A percentile compares a stretch with the other conserved stretches of the same genome.
phyloP scores from a whole-genome alignment of 2,797 vertebrate genomes.

The Erpetoichthys calabaricus region DNA sequence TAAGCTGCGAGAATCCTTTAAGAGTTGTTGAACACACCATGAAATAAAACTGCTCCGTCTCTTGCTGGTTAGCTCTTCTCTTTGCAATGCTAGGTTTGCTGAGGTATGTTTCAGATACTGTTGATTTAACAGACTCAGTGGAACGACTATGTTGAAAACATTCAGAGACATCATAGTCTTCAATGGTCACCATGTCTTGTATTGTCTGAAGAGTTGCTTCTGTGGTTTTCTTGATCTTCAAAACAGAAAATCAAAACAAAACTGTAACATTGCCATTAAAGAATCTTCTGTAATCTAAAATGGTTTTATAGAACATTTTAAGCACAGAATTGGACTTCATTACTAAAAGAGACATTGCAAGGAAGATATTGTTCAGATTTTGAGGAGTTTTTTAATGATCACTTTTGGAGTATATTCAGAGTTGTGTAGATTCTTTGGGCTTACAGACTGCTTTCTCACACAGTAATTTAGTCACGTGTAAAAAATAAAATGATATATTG shows the following conservation, averaged over 20 bases:
- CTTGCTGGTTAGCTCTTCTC: slow-evolving; percentile 93
- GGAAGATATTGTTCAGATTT: no score
- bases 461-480: no score
- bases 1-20: background rate
- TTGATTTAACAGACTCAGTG: slow-evolving; percentile 91
- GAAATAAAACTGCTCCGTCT: slow-evolving; percentile 97
- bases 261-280: background rate
- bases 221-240: slow-evolving; percentile 89
- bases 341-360: no score
- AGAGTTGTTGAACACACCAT: slow-evolving; percentile 53
- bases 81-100: slow-evolving; percentile 96
- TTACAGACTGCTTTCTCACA: no score
- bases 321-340: no score
- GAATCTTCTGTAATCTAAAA: no score
- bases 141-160: slow-evolving; percentile 96
- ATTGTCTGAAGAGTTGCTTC: slow-evolving; percentile 94
- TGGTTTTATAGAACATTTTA: no score
- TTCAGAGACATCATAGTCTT: slow-evolving; percentile 95
- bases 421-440: no score
- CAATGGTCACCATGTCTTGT: slow-evolving; percentile 96
- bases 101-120: slow-evolving; percentile 88
- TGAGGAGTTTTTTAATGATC: no score
- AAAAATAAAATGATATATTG: no score
- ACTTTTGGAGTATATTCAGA: no score
- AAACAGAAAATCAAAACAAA: slow-evolving; percentile 1